phyloP scores from a whole-genome alignment of 2,797 vertebrate species.

The Halcyon badia region DNA sequence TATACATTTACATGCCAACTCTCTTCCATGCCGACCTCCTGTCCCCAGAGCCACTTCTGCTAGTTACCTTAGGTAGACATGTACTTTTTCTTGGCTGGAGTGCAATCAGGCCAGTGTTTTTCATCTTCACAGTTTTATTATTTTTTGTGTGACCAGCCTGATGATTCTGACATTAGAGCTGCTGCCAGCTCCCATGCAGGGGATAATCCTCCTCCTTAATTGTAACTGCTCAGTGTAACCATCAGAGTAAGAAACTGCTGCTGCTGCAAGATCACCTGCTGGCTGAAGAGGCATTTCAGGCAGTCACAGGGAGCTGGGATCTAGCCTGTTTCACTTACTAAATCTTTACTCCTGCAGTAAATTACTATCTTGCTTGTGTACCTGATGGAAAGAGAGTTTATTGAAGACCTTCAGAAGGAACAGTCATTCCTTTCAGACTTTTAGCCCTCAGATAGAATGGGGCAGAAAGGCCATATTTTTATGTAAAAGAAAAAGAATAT shows the following conservation, averaged over 20 bases:
- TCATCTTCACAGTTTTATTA: not conserved
- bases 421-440: not conserved
- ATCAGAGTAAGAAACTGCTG: slow-evolving; percentile 17
- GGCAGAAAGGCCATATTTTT: not conserved
- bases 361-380: not conserved
- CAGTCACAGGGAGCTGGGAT: not conserved
- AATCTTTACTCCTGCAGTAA: slow-evolving; percentile 7
- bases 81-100: not conserved
- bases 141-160: not conserved
- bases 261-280: not conserved
- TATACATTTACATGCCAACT: not conserved
- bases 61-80: not conserved
- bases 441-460: not conserved
- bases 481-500: not conserved
- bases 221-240: not conserved
- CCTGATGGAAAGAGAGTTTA: accelerated
- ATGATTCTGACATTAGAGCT: not conserved
- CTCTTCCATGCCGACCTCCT: not conserved
- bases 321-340: slow-evolving; percentile 9
- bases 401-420: not conserved
- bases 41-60: not conserved
- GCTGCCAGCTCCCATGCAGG: not conserved
- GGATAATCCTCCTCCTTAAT: slow-evolving; percentile 41
- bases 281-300: slow-evolving; percentile 18
- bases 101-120: not conserved